Conservation (phyloP, 2,888 invertebrate genomes). For the Junonia oenone region DNA sequence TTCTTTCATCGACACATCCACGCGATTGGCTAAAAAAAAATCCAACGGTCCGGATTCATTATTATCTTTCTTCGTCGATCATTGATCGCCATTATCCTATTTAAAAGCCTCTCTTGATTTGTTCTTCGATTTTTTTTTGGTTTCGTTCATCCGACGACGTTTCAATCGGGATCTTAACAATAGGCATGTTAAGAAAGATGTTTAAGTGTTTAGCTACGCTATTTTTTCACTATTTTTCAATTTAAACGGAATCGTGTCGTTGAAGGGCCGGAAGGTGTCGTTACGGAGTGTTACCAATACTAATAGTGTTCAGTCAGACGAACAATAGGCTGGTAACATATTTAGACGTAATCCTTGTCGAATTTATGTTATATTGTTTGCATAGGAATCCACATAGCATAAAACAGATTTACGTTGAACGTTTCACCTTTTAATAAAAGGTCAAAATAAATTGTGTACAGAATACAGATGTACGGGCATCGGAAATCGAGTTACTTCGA, state of each 20-base stretch:
- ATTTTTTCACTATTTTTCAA: conserved; percentile 76
- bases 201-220: conserved; percentile 78
- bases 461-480: not conserved
- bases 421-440: conserved; percentile 7
- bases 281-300: conserved; percentile 67
- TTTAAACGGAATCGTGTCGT: conserved; percentile 71
- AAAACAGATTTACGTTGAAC: not conserved
- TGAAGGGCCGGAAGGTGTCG: conserved; percentile 77
- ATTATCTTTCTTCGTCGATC: conserved; percentile 76
- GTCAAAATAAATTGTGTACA: not conserved
- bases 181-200: conserved; percentile 75
- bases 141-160: conserved; percentile 66
- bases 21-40: conserved; percentile 60
- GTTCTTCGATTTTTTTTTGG: conserved; percentile 64
- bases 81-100: conserved; percentile 78
- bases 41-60: conserved; percentile 68
- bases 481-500: conserved; percentile 4
- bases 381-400: not conserved
- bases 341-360: conserved; percentile 37
- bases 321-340: conserved; percentile 44
- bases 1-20: conserved; percentile 59
- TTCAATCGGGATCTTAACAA: conserved; percentile 70
- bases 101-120: conserved; percentile 78
- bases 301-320: conserved; percentile 45
- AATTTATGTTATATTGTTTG: conserved; percentile 16